phyloP scores from a whole-genome alignment of 2,797 vertebrate genomes.

The Premnoplex brunnescens region DNA sequence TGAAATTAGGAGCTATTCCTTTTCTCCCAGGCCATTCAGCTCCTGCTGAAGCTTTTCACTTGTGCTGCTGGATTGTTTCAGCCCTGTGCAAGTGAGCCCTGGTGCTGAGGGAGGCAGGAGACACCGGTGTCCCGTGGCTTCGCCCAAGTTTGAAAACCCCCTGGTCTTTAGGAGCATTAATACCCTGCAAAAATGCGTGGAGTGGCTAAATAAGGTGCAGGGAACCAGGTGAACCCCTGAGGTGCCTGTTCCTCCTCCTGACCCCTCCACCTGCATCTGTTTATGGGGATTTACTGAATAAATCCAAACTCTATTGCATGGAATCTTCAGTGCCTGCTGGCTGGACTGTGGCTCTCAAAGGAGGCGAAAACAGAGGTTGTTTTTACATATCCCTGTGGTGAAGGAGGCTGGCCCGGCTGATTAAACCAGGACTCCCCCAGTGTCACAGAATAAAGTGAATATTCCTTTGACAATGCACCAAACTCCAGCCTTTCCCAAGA shows the following conservation, averaged over 20 bases:
- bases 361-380: neutral
- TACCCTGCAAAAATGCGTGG: too few relatives aligned
- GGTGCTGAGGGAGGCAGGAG: neutral
- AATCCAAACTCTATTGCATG: accelerated
- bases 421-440: neutral
- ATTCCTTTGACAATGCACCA: accelerated
- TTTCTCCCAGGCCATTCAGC: neutral
- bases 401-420: neutral
- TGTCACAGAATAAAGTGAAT: neutral
- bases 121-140: neutral
- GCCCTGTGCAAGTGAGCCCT: neutral
- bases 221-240: neutral
- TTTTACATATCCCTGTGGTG: neutral
- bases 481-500: accelerated
- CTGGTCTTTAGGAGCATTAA: accelerated
- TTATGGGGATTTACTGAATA: neutral
- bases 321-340: neutral
- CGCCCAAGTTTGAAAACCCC: neutral
- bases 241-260: neutral
- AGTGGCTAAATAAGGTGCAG: neutral
- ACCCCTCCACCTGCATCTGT: accelerated
- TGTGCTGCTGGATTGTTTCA: neutral
- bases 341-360: accelerated
- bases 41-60: neutral
- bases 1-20: neutral